Percentiles rank a stretch among this genome's conserved stretches.
These are phyloP conservation scores for Parnassius apollo DNA, from an alignment of 2,888 invertebrate genomes.

Conservation along the genomic window DNA sequence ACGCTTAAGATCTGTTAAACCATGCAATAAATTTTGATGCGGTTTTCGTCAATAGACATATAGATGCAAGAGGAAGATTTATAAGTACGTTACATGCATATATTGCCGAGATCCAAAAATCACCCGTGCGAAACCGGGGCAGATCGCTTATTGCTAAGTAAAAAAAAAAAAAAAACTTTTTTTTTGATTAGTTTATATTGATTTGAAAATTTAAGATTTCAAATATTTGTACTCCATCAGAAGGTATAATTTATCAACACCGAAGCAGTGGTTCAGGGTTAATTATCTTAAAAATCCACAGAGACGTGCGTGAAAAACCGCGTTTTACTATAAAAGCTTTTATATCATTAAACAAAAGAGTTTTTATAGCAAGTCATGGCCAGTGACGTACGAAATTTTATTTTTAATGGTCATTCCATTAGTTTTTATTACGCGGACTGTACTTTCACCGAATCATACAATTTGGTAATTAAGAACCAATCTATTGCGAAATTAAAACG, in stretches of 20 bases:
- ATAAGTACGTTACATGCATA: too few species aligned
- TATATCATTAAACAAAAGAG: conserved; percentile 31
- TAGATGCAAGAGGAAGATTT: too few species aligned
- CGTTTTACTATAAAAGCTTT: conserved; percentile 29
- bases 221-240: background rate
- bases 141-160: too few species aligned
- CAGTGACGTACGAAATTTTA: conserved; percentile 34
- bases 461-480: conserved; percentile 18
- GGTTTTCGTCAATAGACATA: too few species aligned
- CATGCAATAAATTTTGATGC: too few species aligned
- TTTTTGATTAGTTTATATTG: too few species aligned
- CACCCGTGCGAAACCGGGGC: too few species aligned
- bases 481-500: conserved; percentile 9
- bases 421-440: conserved; percentile 33
- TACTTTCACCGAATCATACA: conserved; percentile 39
- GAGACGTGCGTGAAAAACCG: conserved; percentile 24
- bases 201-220: background rate
- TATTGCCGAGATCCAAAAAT: too few species aligned
- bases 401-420: conserved; percentile 37
- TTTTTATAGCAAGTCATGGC: conserved; percentile 37
- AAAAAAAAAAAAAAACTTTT: too few species aligned
- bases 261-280: background rate
- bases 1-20: too few species aligned
- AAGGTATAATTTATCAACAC: too few species aligned
- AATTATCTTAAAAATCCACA: background rate